Conservation (phyloP, 2,888 invertebrate species). For the Nemotelus pantherinus region DNA sequence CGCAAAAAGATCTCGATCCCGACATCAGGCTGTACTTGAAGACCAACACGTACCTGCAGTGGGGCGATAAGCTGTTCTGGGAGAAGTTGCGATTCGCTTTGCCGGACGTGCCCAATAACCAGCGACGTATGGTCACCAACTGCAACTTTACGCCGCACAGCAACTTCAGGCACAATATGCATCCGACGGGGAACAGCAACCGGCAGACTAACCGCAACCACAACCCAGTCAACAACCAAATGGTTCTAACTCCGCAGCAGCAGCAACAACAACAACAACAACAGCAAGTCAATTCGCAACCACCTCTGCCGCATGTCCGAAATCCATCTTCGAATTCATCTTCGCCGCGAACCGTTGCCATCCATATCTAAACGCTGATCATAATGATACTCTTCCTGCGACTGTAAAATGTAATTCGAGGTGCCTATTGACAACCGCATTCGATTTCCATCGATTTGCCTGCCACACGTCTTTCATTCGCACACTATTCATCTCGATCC, state of each 20-base stretch:
- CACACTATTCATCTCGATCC: conserved; percentile 16
- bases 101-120: conserved; percentile 74
- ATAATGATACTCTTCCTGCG: background rate
- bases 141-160: conserved; percentile 60
- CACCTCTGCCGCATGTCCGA: conserved; percentile 52
- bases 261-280: conserved; percentile 10
- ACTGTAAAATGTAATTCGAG: background rate
- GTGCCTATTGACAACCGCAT: background rate
- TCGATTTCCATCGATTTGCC: background rate
- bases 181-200: conserved; percentile 56
- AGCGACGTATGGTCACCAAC: conserved; percentile 63
- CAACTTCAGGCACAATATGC: conserved; percentile 44
- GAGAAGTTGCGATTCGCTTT: conserved; percentile 92
- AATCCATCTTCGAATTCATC: conserved; percentile 48
- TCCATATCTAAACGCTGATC: conserved; percentile 53
- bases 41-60: conserved; percentile 89
- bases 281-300: background rate
- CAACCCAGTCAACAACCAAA: conserved; percentile 60
- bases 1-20: conserved; percentile 88
- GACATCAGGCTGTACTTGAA: conserved; percentile 90
- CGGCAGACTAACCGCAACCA: conserved; percentile 55
- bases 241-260: conserved; percentile 54
- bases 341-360: conserved; percentile 56
- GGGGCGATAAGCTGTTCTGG: conserved; percentile 96
- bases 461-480: background rate